Percentiles rank a stretch among this genome's conserved stretches.
phyloP scores from a whole-genome alignment of 2,888 invertebrate species.

The Stegophylla sp. region DNA sequence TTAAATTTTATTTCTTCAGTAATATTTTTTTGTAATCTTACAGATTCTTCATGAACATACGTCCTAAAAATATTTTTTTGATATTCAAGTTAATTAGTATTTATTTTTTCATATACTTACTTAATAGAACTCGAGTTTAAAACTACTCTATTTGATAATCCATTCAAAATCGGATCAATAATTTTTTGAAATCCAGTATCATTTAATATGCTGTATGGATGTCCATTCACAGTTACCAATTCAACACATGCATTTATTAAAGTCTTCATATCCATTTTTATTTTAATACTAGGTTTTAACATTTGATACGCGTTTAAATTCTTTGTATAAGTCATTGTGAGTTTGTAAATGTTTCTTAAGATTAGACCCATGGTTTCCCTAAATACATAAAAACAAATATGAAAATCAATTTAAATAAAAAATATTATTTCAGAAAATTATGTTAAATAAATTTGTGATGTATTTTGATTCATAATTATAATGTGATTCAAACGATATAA shows the following conservation, averaged over 20 bases:
- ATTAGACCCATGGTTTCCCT: no score
- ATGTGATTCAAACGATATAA: no score
- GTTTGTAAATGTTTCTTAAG: no score
- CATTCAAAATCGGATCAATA: slow-evolving; percentile 7
- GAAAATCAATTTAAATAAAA: no score
- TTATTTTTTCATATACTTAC: not conserved
- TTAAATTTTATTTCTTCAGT: not conserved
- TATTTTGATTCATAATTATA: no score
- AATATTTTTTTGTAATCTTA: not conserved
- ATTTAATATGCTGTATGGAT: not conserved
- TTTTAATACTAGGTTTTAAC: no score
- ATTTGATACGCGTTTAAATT: not conserved
- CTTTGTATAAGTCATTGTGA: not conserved
- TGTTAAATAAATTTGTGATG: no score
- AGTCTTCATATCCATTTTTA: no score
- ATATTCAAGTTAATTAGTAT: not conserved
- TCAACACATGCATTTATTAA: not conserved
- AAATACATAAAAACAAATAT: no score
- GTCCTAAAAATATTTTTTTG: not conserved
- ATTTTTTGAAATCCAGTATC: slow-evolving; percentile 1
- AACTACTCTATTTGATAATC: not conserved
- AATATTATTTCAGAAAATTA: no score
- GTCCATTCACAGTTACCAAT: slow-evolving; percentile 5
- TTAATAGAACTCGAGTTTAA: not conserved
- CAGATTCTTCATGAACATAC: not conserved